Conservation (phyloP, 2,113 vertebrate genomes). For the Psilopsiagon aurifrons region DNA sequence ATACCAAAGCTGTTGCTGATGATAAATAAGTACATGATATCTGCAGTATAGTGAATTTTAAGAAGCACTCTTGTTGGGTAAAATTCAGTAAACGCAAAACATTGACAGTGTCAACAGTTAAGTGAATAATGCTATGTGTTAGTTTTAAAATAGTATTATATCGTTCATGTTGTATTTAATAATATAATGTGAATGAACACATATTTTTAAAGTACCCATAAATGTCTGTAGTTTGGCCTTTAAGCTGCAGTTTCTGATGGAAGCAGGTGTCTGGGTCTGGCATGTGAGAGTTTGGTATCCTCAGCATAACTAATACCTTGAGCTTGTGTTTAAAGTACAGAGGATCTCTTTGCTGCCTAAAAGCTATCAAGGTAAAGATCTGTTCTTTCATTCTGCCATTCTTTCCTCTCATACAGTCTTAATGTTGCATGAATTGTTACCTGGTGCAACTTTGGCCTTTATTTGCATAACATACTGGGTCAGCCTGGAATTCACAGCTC, state of each 20-base stretch:
- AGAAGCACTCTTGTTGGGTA: not conserved
- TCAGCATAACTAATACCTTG: not conserved
- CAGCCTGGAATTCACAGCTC: not conserved
- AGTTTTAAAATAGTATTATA: not conserved
- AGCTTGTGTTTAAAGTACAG: not conserved
- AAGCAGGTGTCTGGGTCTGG: not conserved
- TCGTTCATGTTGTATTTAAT: not conserved
- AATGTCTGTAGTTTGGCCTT: not conserved
- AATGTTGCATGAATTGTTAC: not conserved
- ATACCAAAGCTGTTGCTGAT: not conserved
- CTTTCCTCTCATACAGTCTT: not conserved
- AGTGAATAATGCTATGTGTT: not conserved
- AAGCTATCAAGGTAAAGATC: not conserved
- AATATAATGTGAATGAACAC: not conserved
- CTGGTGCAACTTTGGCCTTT: not conserved
- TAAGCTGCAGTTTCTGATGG: not conserved
- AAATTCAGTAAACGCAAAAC: not conserved
- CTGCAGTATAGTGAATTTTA: not conserved
- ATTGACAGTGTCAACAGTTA: not conserved
- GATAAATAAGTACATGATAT: not conserved
- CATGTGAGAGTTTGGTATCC: fast-evolving
- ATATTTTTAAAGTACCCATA: not conserved
- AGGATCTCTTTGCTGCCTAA: not conserved
- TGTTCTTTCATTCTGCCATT: not conserved
- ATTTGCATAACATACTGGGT: not conserved